These are phyloP conservation scores for Sceloporus tristichus DNA, from an alignment of 2,113 vertebrate species.

Conservation along the genomic window DNA sequence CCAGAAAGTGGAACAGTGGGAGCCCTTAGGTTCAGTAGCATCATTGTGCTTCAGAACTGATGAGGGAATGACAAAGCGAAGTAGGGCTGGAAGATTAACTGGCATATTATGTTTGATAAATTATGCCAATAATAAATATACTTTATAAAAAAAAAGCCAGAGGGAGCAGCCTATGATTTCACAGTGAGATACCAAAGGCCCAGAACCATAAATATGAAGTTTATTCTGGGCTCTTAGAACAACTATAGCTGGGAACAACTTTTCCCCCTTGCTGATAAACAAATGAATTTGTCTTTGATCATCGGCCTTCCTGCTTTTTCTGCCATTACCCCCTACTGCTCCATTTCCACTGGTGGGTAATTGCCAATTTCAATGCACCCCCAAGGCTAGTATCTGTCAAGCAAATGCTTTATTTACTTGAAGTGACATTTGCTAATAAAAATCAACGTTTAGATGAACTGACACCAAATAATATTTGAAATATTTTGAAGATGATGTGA, in stretches of 20 bases:
- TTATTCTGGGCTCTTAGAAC: slow-evolving; percentile 10
- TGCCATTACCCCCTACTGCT: slow-evolving; percentile 3
- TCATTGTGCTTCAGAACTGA: neutral
- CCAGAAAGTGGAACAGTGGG: neutral
- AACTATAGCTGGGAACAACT: neutral
- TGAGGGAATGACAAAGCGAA: neutral
- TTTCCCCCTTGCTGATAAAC: neutral
- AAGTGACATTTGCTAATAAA: slow-evolving; percentile 18
- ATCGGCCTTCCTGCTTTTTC: neutral
- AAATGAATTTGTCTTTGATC: slow-evolving; percentile 28
- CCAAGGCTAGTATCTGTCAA: slow-evolving; percentile 12
- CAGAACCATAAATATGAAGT: neutral
- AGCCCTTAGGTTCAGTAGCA: neutral
- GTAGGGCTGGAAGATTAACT: neutral
- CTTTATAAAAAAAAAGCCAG: slow-evolving; percentile 1
- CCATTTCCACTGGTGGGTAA: neutral
- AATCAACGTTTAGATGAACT: neutral
- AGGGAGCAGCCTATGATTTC: neutral
- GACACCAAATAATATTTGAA: neutral
- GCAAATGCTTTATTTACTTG: slow-evolving; percentile 29
- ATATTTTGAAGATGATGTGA: neutral
- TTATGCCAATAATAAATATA: slow-evolving; percentile 14
- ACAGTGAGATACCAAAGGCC: neutral
- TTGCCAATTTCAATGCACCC: neutral
- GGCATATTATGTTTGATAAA: slow-evolving; percentile 12